phyloP scores from a whole-genome alignment of 1,140 invertebrate species.

The Littorina saxatilis region DNA sequence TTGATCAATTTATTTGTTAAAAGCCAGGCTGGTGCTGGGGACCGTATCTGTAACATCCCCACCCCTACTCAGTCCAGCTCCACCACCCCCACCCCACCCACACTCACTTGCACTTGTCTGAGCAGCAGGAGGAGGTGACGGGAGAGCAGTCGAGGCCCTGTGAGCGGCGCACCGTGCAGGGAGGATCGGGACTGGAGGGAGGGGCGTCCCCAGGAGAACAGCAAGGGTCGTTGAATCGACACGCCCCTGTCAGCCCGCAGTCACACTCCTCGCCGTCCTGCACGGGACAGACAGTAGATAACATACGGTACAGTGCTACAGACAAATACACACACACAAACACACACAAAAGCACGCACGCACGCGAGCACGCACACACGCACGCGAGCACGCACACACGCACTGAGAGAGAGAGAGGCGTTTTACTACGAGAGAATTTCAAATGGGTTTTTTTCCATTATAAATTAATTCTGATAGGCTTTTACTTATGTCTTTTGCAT shows the following conservation, averaged over 20 bases:
- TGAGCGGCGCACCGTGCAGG: slow-evolving; percentile 55
- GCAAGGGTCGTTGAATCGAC: slow-evolving; percentile 57
- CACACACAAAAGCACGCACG: no score
- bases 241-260: slow-evolving; percentile 57
- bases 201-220: slow-evolving; percentile 56
- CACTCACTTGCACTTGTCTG: slow-evolving; percentile 43
- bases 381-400: no score
- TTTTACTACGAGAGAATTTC: no score
- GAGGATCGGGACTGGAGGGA: slow-evolving; percentile 39
- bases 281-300: neutral
- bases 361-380: no score
- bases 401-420: no score
- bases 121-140: slow-evolving; percentile 54
- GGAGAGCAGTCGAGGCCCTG: slow-evolving; percentile 55
- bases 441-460: no score
- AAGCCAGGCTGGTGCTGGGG: neutral
- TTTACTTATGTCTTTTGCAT: no score
- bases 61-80: neutral
- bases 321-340: neutral
- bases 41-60: no score
- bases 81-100: neutral
- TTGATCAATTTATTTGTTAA: neutral
- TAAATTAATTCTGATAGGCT: no score
- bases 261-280: slow-evolving; percentile 66
- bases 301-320: neutral